Percentiles rank a stretch among this genome's conserved stretches.
Evolutionary conservation across 2,888 invertebrate species (phyloP).

Genomic region (Cynaeus angustus): DNA sequence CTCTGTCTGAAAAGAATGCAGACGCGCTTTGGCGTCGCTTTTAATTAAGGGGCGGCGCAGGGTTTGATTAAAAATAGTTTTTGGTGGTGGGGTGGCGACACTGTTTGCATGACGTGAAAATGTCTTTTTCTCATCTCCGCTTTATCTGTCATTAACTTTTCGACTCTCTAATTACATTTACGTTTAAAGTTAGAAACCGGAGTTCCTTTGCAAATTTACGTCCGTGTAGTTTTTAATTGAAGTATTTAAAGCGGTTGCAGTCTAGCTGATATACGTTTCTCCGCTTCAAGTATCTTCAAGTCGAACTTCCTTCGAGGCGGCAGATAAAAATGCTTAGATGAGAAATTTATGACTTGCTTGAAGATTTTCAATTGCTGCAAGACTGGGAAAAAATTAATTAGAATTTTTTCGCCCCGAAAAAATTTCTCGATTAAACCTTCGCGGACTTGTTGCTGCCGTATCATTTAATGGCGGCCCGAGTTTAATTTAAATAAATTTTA

Average conservation of each 20-base stretch:
- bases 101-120: conserved; percentile 3
- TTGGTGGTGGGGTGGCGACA: background rate
- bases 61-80: background rate
- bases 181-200: conserved; percentile 39
- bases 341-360: conserved; percentile 16
- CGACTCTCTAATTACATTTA: conserved; percentile 41
- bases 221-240: conserved; percentile 49
- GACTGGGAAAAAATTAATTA: conserved; percentile 28
- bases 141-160: conserved; percentile 45
- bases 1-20: conserved; percentile 3
- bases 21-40: too few species aligned
- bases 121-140: conserved; percentile 10
- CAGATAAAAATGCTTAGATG: conserved; percentile 33
- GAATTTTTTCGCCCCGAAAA: conserved; percentile 26
- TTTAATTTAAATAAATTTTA: conserved; percentile 51
- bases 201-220: conserved; percentile 43
- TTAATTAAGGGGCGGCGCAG: background rate
- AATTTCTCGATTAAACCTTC: conserved; percentile 10
- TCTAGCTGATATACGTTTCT: conserved; percentile 38
- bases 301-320: conserved; percentile 14
- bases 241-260: conserved; percentile 48
- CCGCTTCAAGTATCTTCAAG: conserved; percentile 32
- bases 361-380: conserved; percentile 20
- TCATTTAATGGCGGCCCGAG: conserved; percentile 41
- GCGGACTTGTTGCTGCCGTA: conserved; percentile 42